Conservation (phyloP, 2,888 invertebrate genomes). For the Drosophila paracracens region DNA sequence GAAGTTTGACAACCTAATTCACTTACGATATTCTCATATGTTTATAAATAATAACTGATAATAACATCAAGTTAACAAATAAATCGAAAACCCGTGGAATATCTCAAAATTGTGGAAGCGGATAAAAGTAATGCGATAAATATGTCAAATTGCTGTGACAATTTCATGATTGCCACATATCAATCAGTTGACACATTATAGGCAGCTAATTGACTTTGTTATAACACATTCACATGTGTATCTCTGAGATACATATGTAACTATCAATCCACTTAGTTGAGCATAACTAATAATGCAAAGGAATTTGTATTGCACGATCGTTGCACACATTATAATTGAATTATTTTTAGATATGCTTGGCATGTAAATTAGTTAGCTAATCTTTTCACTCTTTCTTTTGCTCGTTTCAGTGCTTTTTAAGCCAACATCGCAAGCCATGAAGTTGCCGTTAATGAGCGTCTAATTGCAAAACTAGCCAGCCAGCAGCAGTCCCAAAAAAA, state of each 20-base stretch:
- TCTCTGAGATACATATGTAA: constrained; percentile 18
- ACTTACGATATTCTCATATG: neutral
- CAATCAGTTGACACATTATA: constrained; percentile 46
- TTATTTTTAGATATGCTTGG: constrained; percentile 10
- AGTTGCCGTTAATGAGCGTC: constrained; percentile 35
- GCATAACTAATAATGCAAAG: constrained; percentile 14
- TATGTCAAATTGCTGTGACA: constrained; percentile 39
- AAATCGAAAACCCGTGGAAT: constrained; percentile 11
- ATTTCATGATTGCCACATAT: constrained; percentile 54
- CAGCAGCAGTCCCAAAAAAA: constrained; percentile 26
- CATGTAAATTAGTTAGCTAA: constrained; percentile 17
- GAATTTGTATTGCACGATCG: constrained; percentile 34
- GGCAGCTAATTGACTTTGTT: constrained; percentile 43
- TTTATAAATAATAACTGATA: constrained; percentile 26
- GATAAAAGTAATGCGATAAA: constrained; percentile 43
- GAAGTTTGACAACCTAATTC: neutral
- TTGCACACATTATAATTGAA: constrained; percentile 27
- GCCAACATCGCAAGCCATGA: constrained; percentile 41
- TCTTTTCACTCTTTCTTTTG: constrained; percentile 11
- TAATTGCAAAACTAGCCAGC: constrained; percentile 36
- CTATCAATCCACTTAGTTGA: constrained; percentile 6
- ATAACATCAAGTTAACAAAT: constrained; percentile 1
- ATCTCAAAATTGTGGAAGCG: neutral
- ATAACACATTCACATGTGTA: constrained; percentile 26
- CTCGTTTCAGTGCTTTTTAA: constrained; percentile 43